These are phyloP conservation scores for Xestia ashworthii DNA, from an alignment of 2,888 invertebrate genomes.

Conservation along the genomic window DNA sequence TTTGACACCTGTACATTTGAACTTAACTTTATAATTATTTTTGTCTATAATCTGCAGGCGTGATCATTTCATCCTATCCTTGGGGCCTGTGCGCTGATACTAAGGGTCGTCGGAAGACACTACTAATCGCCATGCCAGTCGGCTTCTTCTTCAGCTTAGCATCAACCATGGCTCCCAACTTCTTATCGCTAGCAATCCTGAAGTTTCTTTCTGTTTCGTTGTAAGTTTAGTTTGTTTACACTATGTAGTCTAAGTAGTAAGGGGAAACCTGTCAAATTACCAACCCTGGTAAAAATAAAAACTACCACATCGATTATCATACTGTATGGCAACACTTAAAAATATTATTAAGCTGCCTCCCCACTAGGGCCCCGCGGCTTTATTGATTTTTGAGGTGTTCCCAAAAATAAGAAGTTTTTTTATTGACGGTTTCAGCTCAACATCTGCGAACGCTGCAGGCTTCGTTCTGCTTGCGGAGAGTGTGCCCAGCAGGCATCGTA, in stretches of 20 bases:
- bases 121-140: conserved; percentile 81
- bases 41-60: conserved; percentile 63
- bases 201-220: conserved; percentile 82
- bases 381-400: background rate
- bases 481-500: conserved; percentile 76
- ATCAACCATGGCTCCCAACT: conserved; percentile 80
- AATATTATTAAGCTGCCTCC: background rate
- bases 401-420: background rate
- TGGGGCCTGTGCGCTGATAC: conserved; percentile 85
- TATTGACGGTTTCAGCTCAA: conserved; percentile 73
- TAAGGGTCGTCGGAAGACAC: conserved; percentile 77
- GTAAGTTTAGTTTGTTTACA: conserved; percentile 71
- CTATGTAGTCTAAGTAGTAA: background rate
- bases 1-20: background rate
- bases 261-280: background rate
- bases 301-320: background rate
- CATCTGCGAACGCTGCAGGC: conserved; percentile 84
- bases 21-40: background rate
- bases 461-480: conserved; percentile 84
- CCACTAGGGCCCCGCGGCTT: too few relatives aligned
- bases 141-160: conserved; percentile 76
- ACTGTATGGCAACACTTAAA: background rate
- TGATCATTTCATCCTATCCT: conserved; percentile 82
- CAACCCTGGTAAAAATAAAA: background rate
- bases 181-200: conserved; percentile 73